Conservation (phyloP, 2,888 invertebrate species). For the Unio delphinus region DNA sequence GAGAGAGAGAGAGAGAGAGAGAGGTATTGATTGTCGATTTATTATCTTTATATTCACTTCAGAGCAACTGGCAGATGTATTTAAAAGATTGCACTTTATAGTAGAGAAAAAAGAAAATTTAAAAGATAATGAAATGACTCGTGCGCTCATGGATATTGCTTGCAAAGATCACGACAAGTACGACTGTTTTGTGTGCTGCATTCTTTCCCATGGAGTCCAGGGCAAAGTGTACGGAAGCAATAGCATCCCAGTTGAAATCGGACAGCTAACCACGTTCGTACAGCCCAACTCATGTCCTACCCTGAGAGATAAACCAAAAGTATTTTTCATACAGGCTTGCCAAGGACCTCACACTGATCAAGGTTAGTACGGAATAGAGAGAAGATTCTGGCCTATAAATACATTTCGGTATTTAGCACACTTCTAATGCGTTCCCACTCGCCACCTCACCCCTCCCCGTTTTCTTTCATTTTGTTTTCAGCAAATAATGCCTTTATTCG, state of each 20-base stretch:
- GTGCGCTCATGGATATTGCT: conserved; percentile 31
- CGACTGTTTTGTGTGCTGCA: conserved; percentile 64
- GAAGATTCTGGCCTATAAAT: too few relatives aligned
- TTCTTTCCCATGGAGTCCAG: conserved; percentile 60
- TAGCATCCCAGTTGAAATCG: conserved; percentile 43
- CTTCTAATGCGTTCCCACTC: too few relatives aligned
- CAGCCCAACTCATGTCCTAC: conserved; percentile 51
- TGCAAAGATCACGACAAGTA: conserved; percentile 47
- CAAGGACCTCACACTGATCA: conserved; percentile 37
- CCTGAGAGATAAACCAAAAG: conserved; percentile 64
- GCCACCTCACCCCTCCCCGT: too few relatives aligned
- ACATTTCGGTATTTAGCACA: too few relatives aligned
- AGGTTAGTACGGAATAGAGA: too few relatives aligned
- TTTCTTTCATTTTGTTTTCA: too few relatives aligned
- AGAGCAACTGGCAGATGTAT: conserved; percentile 48
- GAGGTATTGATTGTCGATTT: too few relatives aligned
- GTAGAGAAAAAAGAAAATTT: conserved; percentile 43
- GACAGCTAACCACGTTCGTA: conserved; percentile 47
- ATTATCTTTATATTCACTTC: conserved; percentile 3
- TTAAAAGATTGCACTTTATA: conserved; percentile 47
- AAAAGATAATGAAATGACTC: conserved; percentile 42
- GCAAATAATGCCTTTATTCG: too few relatives aligned
- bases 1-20: too few relatives aligned
- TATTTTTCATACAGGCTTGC: conserved; percentile 68
- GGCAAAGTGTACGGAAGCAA: conserved; percentile 54